Evolutionary conservation across 2,888 invertebrate genomes (phyloP).

Genomic region (Busseola fusca): DNA sequence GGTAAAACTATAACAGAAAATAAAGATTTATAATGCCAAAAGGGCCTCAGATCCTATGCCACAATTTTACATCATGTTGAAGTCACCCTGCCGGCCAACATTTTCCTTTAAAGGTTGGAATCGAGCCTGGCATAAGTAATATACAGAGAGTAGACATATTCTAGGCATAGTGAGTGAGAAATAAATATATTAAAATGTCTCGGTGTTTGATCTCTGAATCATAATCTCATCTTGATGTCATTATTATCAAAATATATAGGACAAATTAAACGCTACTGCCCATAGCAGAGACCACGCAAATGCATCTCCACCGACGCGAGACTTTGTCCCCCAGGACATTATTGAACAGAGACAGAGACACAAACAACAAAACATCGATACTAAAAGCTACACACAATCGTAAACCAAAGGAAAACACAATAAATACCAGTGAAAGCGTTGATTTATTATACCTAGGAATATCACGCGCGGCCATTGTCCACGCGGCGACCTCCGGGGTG

Average conservation of each 20-base stretch:
- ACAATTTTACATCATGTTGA: background rate
- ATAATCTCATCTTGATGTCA: background rate
- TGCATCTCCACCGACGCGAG: constrained; percentile 45
- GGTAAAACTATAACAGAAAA: too few species aligned
- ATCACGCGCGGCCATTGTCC: constrained; percentile 71
- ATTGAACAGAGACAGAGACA: constrained; percentile 48
- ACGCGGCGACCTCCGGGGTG: constrained; percentile 57
- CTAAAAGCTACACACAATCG: constrained; percentile 43
- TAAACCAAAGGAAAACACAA: constrained; percentile 48
- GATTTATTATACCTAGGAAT: constrained; percentile 52
- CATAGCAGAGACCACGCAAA: constrained; percentile 14
- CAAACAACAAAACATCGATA: constrained; percentile 48
- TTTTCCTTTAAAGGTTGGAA: background rate
- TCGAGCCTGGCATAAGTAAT: too few species aligned
- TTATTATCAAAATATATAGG: background rate
- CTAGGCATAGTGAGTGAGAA: background rate
- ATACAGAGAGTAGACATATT: background rate
- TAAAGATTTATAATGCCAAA: too few species aligned
- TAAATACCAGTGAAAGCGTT: constrained; percentile 39
- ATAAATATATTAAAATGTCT: background rate
- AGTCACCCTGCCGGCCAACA: background rate
- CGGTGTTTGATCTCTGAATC: constrained; percentile 5
- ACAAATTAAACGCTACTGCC: constrained; percentile 29
- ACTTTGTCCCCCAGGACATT: constrained; percentile 66
- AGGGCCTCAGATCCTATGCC: too few species aligned